Evolutionary conservation across 1,140 invertebrate genomes (phyloP), one percentile per base, ranked within the genome.

Genomic region (Pseudomyrmex flavicornis): DNA sequence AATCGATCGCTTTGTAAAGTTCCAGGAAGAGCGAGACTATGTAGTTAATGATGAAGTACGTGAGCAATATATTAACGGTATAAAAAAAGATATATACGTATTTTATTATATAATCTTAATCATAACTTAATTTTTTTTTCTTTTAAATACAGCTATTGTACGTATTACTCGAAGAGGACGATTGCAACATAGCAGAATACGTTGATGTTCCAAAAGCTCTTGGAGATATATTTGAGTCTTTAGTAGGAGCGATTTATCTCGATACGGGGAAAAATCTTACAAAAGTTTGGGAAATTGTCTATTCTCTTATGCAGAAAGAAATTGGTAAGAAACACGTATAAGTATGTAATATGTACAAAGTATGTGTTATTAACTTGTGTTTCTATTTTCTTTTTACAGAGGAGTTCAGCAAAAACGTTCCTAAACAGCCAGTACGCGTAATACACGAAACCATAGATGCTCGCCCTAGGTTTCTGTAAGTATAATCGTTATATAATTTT

Each of bases 171-270:
- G 95, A 97, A 88, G 97, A 98, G 90, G 93, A 95, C 2, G 96
- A 97, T 56, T 95, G 95, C 80, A 94, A 95, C 5, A 92, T 97
- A 12, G 96, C 96, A 0, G 96, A 97, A 88, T 96, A 96, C 84
- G 94, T 98, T 4, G 98, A 99, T 93, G 98, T 99, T 0, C 99
- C 99, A 0, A 99, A 99, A 95, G 96, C 97, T n/a, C 94, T 99
- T 13, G 98, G 98, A 3, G 98, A 99, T 93, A 95, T 99, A 63
- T 98, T 99, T 93, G 99, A 99, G 94, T 98, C 98, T 0, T 91
- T 99, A 0, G 97, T 97, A 69, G 99, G 98, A 8, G 99, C 98
- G 0, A 97, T 99, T 83, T 99, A 97, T 92, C 92, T 99, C 10
- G 99, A 99, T 95, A 97, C 96, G 91, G 96, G 96, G 12, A 97